Percentiles rank a stretch among this genome's conserved stretches.
Conservation (phyloP, 2,113 vertebrate species). For the Arvicanthis niloticus region DNA sequence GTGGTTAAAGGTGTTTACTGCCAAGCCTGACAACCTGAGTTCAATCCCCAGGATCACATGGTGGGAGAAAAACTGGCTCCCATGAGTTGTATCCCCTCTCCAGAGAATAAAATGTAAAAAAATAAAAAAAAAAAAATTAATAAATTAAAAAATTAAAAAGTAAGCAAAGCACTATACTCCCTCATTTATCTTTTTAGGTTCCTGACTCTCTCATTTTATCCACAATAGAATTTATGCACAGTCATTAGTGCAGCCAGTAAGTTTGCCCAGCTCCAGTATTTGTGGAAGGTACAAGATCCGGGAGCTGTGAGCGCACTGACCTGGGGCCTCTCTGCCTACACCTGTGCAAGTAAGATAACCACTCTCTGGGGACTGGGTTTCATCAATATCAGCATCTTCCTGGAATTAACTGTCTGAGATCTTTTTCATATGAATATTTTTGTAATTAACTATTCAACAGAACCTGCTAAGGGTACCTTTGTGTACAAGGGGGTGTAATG, state of each 20-base stretch:
- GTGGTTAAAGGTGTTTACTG: neutral
- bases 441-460: neutral
- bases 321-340: slow-evolving; percentile 93
- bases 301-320: slow-evolving; percentile 92
- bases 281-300: slow-evolving; percentile 92
- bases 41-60: neutral
- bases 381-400: neutral
- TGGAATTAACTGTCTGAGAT: too few species aligned
- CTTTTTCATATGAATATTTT: neutral
- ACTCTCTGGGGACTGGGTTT: accelerated
- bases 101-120: neutral
- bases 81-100: neutral
- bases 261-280: slow-evolving; percentile 91
- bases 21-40: neutral
- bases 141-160: neutral
- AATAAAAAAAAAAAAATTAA: neutral
- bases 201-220: slow-evolving; percentile 40
- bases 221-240: slow-evolving; percentile 92
- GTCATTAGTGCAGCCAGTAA: slow-evolving; percentile 94
- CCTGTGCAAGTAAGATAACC: slow-evolving; percentile 89
- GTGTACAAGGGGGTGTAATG: neutral
- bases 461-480: neutral
- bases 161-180: neutral
- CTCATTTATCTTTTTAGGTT: neutral
- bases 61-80: neutral